A percentile compares a stretch with the other conserved stretches of the same genome.
These are phyloP conservation scores for Tenodera sinensis DNA, from an alignment of 2,888 invertebrate species.

Conservation along the genomic window DNA sequence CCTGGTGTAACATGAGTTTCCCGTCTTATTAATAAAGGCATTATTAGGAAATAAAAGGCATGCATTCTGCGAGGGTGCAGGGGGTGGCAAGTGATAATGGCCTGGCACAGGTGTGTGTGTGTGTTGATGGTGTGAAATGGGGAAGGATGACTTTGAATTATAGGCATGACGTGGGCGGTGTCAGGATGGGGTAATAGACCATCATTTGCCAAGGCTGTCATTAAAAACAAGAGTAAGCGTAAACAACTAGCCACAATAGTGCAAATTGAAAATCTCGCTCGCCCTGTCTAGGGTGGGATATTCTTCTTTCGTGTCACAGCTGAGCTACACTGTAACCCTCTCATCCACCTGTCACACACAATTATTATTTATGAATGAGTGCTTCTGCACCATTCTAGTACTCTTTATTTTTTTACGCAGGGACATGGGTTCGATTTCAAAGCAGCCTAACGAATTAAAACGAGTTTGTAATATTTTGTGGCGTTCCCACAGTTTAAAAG, in stretches of 20 bases:
- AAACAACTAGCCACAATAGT: background rate
- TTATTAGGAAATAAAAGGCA: background rate
- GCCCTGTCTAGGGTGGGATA: background rate
- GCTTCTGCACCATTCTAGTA: background rate
- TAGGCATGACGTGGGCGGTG: background rate
- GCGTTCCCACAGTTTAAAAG: background rate
- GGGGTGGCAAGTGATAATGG: background rate
- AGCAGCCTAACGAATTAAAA: background rate
- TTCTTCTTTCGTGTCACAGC: background rate
- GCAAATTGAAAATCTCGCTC: background rate
- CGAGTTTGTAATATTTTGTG: background rate
- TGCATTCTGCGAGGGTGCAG: background rate
- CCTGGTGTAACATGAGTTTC: background rate
- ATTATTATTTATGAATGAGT: background rate
- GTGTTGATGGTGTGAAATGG: background rate
- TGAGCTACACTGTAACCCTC: background rate
- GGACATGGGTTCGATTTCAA: background rate
- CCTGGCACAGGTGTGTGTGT: background rate
- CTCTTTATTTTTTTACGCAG: background rate
- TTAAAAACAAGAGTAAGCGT: background rate
- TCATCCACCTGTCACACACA: background rate
- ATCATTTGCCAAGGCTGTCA: background rate
- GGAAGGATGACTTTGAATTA: background rate
- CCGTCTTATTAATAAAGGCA: background rate
- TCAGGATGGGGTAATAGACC: background rate